A percentile compares a stretch with the other conserved stretches of the same genome.
Conservation (phyloP, 2,888 invertebrate species). For the Lepidochrysops patricia region DNA sequence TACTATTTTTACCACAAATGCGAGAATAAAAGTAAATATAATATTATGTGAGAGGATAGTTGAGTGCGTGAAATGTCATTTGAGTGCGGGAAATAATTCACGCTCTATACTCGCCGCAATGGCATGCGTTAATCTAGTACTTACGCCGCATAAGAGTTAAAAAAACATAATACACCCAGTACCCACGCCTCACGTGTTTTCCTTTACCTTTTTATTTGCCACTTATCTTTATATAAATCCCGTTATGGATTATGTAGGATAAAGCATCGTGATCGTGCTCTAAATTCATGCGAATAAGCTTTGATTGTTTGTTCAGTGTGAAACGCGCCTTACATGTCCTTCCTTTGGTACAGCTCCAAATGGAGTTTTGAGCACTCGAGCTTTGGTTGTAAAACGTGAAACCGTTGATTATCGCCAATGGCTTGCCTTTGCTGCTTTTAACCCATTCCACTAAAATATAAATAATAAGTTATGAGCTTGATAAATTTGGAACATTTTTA, state of each 20-base stretch:
- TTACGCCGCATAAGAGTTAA: neutral
- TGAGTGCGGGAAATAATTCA: too few species aligned
- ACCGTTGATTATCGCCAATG: constrained; percentile 27
- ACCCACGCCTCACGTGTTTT: neutral
- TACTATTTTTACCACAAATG: too few species aligned
- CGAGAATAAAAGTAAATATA: too few species aligned
- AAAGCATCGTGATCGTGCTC: neutral
- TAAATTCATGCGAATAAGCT: neutral
- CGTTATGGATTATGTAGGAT: neutral
- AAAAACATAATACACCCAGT: neutral
- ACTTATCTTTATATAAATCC: neutral
- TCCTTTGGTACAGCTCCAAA: constrained; percentile 25
- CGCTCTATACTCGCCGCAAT: too few species aligned
- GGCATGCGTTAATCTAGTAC: too few species aligned
- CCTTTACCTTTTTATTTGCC: neutral
- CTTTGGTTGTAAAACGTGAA: constrained; percentile 33
- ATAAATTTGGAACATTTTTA: too few species aligned
- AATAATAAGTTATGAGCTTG: neutral
- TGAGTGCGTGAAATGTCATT: too few species aligned
- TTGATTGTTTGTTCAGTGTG: neutral
- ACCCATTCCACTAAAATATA: constrained; percentile 15
- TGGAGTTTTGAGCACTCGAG: constrained; percentile 4
- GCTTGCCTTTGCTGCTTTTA: neutral
- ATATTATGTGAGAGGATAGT: too few species aligned
- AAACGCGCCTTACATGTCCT: constrained; percentile 21